Conservation (phyloP, 2,113 vertebrate genomes). For the Malaclemys terrapin region DNA sequence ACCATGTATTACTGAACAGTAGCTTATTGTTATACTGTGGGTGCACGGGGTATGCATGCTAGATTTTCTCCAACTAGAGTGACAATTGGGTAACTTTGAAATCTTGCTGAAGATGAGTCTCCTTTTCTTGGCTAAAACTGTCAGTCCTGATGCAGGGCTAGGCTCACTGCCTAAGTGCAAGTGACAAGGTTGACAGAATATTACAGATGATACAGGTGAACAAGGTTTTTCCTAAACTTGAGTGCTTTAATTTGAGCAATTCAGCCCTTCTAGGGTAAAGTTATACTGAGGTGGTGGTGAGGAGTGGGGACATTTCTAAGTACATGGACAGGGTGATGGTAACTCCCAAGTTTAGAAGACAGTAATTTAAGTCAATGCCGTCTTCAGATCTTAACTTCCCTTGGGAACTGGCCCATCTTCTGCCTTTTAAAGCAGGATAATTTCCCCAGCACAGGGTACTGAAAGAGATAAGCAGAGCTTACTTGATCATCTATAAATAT, state of each 20-base stretch:
- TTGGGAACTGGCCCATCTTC: background rate
- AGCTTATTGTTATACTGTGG: rapidly evolving
- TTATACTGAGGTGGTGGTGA: background rate
- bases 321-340: background rate
- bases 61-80: background rate
- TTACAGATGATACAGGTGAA: background rate
- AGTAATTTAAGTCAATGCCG: rapidly evolving
- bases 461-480: background rate
- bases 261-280: background rate
- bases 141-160: background rate
- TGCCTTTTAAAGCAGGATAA: background rate
- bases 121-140: background rate
- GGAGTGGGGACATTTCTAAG: background rate
- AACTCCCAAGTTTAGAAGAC: background rate
- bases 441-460: background rate
- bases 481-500: background rate
- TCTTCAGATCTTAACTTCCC: background rate
- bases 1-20: background rate
- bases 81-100: background rate
- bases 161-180: background rate
- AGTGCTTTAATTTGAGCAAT: background rate
- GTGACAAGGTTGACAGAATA: background rate
- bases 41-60: rapidly evolving
- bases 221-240: rapidly evolving
- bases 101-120: background rate